Conservation (phyloP, 2,888 invertebrate species). For the Eilema griseolum region DNA sequence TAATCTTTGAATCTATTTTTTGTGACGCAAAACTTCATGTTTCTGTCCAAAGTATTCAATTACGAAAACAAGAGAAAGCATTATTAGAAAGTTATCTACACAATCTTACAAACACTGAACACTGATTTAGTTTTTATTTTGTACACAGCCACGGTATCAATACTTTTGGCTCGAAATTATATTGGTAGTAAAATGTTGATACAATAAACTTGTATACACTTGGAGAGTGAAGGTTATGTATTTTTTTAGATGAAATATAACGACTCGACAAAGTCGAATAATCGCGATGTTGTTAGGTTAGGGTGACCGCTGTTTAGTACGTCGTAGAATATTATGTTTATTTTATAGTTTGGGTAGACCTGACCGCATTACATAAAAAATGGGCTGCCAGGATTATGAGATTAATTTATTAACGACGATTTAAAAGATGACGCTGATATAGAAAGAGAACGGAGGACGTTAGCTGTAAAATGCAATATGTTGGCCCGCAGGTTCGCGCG, state of each 20-base stretch:
- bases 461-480: too few species aligned
- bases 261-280: background rate
- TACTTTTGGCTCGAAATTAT: background rate
- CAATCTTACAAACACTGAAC: background rate
- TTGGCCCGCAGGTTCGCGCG: too few species aligned
- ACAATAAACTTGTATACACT: background rate
- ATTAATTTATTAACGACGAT: too few species aligned
- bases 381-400: background rate
- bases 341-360: background rate
- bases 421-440: too few species aligned
- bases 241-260: background rate
- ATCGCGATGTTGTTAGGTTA: background rate
- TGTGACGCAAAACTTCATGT: background rate
- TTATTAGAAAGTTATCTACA: constrained; percentile 9
- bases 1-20: background rate
- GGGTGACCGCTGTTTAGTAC: constrained; percentile 2
- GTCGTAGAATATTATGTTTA: constrained; percentile 2
- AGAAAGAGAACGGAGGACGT: too few species aligned
- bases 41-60: background rate
- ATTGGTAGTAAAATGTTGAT: background rate
- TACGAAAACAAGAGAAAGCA: constrained; percentile 5
- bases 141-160: background rate
- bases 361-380: background rate
- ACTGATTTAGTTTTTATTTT: constrained; percentile 8
- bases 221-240: background rate